Evolutionary conservation across 2,113 vertebrate genomes (phyloP).

Genomic region (Gavialis gangeticus): DNA sequence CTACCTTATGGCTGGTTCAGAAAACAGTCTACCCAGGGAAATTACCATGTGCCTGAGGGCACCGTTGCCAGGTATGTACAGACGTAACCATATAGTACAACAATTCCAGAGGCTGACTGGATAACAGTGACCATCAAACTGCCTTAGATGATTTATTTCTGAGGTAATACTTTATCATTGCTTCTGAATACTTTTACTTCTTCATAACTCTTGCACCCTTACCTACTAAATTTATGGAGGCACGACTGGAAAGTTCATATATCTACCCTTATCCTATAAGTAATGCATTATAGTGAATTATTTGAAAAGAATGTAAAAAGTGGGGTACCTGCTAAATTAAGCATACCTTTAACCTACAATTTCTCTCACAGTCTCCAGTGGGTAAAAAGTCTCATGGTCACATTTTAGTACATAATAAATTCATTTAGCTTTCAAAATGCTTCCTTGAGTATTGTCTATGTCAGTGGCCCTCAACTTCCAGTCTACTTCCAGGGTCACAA

Average conservation of each 20-base stretch:
- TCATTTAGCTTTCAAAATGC: neutral
- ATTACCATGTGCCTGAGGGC: no score
- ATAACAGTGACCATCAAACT: neutral
- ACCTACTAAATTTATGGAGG: neutral
- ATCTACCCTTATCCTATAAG: neutral
- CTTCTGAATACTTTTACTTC: neutral
- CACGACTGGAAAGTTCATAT: neutral
- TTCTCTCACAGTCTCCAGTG: neutral
- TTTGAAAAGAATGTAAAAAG: neutral
- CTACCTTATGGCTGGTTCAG: no score
- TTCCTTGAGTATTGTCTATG: neutral
- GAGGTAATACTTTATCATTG: neutral
- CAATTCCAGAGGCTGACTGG: neutral
- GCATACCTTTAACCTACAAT: neutral
- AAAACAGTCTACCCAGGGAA: no score
- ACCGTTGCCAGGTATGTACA: no score
- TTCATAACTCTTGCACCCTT: neutral
- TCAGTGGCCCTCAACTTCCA: no score
- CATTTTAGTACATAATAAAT: neutral
- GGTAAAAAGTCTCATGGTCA: neutral
- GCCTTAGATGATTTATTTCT: neutral
- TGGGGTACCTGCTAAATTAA: neutral
- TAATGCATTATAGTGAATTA: neutral
- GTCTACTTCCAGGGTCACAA: no score
- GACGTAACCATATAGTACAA: neutral